Conservation (phyloP, 2,113 vertebrate genomes). For the Pelmatolapia mariae region DNA sequence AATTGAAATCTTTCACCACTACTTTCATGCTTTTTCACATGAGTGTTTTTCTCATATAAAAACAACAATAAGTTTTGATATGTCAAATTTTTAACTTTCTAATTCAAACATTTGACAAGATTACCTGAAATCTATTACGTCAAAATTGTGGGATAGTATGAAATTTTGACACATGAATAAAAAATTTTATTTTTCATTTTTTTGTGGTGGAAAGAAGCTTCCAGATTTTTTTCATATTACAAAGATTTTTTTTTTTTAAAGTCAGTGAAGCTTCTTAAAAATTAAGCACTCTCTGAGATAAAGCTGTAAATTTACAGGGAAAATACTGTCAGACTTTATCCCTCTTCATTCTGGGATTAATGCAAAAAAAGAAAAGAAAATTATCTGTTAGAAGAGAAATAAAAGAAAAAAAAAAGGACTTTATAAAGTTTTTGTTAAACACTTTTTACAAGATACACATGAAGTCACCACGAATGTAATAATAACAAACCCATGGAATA, state of each 20-base stretch:
- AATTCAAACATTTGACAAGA: not conserved
- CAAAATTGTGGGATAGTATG: too few species aligned
- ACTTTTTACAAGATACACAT: accelerated
- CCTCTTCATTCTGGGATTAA: not conserved
- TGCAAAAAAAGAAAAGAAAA: not conserved
- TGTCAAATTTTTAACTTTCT: not conserved
- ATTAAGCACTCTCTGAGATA: not conserved
- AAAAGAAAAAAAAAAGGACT: not conserved
- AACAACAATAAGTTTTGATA: not conserved
- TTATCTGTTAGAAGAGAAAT: accelerated
- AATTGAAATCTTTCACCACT: not conserved
- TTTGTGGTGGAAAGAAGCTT: too few species aligned
- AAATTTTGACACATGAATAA: too few species aligned
- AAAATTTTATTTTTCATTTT: too few species aligned
- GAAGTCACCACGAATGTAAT: not conserved
- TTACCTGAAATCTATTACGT: not conserved
- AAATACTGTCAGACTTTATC: not conserved
- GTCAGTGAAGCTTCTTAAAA: not conserved
- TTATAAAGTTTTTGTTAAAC: not conserved
- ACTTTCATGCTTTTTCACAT: not conserved
- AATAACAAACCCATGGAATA: not conserved
- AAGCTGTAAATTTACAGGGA: not conserved
- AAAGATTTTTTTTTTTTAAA: not conserved
- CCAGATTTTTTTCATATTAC: too few species aligned
- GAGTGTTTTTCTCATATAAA: not conserved